phyloP scores from a whole-genome alignment of 1,140 invertebrate genomes.

The Pissodes strobi region DNA sequence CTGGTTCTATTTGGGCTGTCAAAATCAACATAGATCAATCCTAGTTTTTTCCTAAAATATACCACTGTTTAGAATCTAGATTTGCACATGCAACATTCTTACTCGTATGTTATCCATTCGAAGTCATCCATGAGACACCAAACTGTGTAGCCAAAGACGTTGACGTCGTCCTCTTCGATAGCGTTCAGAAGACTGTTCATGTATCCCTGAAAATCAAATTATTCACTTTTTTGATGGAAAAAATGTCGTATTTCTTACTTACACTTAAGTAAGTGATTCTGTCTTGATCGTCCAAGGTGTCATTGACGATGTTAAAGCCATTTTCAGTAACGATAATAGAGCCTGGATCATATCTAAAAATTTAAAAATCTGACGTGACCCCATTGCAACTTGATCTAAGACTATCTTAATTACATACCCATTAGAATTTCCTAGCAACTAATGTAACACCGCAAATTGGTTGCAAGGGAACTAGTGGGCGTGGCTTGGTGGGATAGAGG shows the following conservation, averaged over 20 bases:
- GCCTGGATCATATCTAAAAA: constrained; percentile 57
- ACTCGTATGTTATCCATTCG: constrained; percentile 5
- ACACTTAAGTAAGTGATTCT: constrained; percentile 23
- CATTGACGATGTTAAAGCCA: constrained; percentile 32
- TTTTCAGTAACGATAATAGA: constrained; percentile 51
- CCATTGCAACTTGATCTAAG: too few relatives aligned
- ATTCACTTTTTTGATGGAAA: too few relatives aligned
- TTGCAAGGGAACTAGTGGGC: too few relatives aligned
- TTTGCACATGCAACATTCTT: too few relatives aligned
- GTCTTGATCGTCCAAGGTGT: constrained; percentile 16
- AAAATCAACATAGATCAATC: constrained; percentile 32
- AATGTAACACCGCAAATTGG: too few relatives aligned
- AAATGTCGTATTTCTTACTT: too few relatives aligned
- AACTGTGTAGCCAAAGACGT: constrained; percentile 5
- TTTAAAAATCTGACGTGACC: too few relatives aligned
- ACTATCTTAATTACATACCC: too few relatives aligned
- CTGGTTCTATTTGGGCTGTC: constrained; percentile 25
- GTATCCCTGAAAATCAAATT: constrained; percentile 13
- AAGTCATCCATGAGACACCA: constrained; percentile 20
- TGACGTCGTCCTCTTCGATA: constrained; percentile 7
- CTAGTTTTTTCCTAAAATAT: constrained; percentile 34
- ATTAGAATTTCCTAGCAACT: too few relatives aligned
- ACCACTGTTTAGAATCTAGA: too few relatives aligned
- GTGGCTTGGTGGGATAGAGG: too few relatives aligned
- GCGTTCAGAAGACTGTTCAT: constrained; percentile 13